Base-by-base conservation (phyloP, 2,888 invertebrate species). In the Amblyteles armatorius region DNA sequence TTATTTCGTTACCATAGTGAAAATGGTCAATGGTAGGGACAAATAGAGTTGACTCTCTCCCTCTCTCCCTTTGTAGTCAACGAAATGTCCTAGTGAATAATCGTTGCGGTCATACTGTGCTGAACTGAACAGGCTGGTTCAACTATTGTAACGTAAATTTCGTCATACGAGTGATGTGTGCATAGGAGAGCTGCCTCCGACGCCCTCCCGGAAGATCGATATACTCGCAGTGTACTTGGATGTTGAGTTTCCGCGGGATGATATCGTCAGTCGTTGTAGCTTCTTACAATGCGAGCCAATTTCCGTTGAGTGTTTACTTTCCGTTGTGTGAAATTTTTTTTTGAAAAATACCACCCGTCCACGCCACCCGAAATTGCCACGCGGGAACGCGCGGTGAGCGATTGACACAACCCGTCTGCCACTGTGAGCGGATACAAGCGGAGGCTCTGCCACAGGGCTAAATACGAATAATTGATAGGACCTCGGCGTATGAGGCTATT, bases 391-490 rank as follows among this genome's bases (percentile, higher is more conserved):
- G 40, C 72, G 26, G 44, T 55, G 79, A 72, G 65, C 72, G 79
- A 50, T 63, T 60, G 65, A 73, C 72, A 73, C 60, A 67, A 22
- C 33, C 29, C 29, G 52, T 33, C 65, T 48, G 48, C 80, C 29
- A 9, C 13, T 26, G 55, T 63, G 67, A 16, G 57, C 69, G 19
- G 33, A 40, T 60, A 65, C 48, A 36, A 52, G 67, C 50, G 36
- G 48, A 67, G 60, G 68, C 68, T 69, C 82, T 69, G 82, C 82
- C 63, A 65, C 71, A 68, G 84, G 74, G 78, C 71, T 84, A 79
- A 60, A 84, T 79, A 76, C 84, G 76, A 84, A 84, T 84, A 82
- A 84, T 84, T 84, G 84, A 84, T 84, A 82, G 79, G 71, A 79
- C 78, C 81, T 81, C 81, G 78, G 81, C 19, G 36, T 52, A n/a